Conservation (phyloP, 1,140 invertebrate species). For the Caenorhabditis latens region DNA sequence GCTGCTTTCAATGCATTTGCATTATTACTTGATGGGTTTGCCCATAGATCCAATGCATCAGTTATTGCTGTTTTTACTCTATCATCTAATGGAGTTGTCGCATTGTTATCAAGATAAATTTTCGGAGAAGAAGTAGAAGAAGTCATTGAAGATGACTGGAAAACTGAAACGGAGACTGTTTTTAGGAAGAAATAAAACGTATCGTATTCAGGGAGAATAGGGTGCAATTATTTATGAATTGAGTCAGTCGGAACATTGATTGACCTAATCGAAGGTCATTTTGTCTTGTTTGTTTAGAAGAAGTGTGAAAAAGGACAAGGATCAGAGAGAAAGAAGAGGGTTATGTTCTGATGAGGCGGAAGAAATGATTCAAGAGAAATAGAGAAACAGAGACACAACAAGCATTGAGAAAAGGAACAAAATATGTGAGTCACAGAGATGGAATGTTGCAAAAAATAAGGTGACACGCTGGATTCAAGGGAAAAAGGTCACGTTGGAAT, state of each 20-base stretch:
- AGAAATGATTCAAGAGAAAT: constrained; percentile 31
- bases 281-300: background rate
- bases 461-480: background rate
- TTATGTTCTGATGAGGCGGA: constrained; percentile 11
- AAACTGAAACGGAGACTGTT: background rate
- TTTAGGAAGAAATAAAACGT: background rate
- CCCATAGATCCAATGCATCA: constrained; percentile 57
- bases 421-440: background rate
- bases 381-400: constrained; percentile 7
- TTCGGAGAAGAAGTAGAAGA: background rate
- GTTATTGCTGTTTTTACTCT: constrained; percentile 38
- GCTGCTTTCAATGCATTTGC: constrained; percentile 42
- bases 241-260: background rate
- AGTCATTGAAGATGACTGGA: background rate
- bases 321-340: background rate
- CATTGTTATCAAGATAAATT: constrained; percentile 59
- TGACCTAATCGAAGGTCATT: constrained; percentile 31
- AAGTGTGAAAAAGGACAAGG: background rate
- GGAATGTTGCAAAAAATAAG: background rate
- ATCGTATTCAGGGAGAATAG: background rate
- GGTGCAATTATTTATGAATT: background rate
- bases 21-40: constrained; percentile 57
- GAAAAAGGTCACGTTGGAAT: background rate
- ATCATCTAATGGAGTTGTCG: constrained; percentile 53
- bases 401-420: background rate